Evolutionary conservation across 2,888 invertebrate species (phyloP), one percentile per base, ranked within the genome.

Genomic region (Amphiduros pacificus): DNA sequence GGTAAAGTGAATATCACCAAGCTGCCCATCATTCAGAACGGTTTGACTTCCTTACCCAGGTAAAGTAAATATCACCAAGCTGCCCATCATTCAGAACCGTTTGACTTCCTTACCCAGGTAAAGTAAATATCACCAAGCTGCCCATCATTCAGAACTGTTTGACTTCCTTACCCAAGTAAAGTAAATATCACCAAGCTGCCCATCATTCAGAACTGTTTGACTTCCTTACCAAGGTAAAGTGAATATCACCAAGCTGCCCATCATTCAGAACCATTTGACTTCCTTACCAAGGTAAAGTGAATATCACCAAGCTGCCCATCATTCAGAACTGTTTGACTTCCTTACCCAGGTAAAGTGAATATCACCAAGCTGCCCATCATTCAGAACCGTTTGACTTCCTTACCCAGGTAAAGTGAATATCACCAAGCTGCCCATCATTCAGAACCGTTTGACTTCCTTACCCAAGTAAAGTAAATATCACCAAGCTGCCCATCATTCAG

Each of bases 121-220:
- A 67, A 68, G 20, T 22, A n/a, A n/a, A n/a, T n/a, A n/a, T n/a
- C n/a, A 87, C 76, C 87, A 88, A 71, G 90, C 90, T 0, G 93
- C 92, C 73, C 88, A 88, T 28, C 90, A 89, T 1, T 89, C 91
- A 66, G 92, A 93, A 71, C 87, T 94, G 60, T 94, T 92, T 91
- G 84, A 85, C 50, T 86, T 89, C 1, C 78, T 93, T 51, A 89
- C 90, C 32, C 85, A 87, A 52, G 78, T 77, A 72, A 67, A 68
- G 20, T 22, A n/a, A n/a, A n/a, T n/a, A n/a, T n/a, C n/a, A 87
- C 76, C 87, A 88, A 71, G 90, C 90, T 0, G 93, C 92, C 73
- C 88, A 88, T 28, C 90, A 89, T 1, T 89, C 91, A 66, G 92
- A 93, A 71, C 87, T 94, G 60, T 94, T 92, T 91, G 84, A 85